Conservation (phyloP, 1,140 invertebrate species). For the Aphelinus certus region DNA sequence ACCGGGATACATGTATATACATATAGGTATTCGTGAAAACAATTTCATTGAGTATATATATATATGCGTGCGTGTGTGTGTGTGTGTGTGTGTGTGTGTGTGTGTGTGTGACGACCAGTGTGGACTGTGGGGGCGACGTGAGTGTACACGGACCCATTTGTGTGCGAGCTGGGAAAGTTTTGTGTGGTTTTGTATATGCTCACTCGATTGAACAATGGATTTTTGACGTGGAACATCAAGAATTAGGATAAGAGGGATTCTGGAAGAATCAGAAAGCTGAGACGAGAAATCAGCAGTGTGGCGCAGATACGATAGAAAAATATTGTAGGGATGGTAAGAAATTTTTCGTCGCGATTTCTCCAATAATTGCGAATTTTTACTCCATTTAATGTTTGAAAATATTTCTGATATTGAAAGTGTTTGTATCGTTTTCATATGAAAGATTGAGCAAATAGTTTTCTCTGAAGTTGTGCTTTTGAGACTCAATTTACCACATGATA, state of each 20-base stretch:
- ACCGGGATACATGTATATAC: neutral
- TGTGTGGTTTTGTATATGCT: neutral
- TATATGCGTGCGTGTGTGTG: too few species aligned
- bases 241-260: neutral
- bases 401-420: too few species aligned
- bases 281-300: conserved; percentile 31
- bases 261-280: conserved; percentile 5
- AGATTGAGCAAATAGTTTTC: too few species aligned
- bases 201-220: conserved; percentile 17
- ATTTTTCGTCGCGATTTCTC: neutral
- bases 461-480: too few species aligned
- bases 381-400: too few species aligned
- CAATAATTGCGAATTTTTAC: too few species aligned
- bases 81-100: too few species aligned
- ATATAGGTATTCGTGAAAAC: neutral
- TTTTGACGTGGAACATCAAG: conserved; percentile 34
- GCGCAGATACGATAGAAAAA: conserved; percentile 24
- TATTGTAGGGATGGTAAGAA: conserved; percentile 23
- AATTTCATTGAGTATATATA: neutral
- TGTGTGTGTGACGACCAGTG: too few species aligned
- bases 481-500: too few species aligned
- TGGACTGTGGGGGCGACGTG: too few species aligned
- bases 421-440: too few species aligned
- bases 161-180: conserved; percentile 3
- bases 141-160: too few species aligned